phyloP scores from a whole-genome alignment of 2,113 vertebrate species.

The Nothocercus julius region DNA sequence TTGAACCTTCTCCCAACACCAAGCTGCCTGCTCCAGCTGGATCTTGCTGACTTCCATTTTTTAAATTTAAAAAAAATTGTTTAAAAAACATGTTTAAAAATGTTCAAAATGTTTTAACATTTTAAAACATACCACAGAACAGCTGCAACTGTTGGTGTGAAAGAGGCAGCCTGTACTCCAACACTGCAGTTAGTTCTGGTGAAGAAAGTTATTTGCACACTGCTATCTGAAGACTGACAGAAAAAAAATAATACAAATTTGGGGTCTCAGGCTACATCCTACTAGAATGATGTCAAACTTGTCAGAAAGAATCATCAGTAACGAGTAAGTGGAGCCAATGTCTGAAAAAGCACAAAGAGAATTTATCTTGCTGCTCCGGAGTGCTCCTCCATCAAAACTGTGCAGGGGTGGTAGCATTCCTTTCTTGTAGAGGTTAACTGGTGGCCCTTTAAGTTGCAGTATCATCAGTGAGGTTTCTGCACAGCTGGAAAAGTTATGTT shows the following conservation, averaged over 20 bases:
- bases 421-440: neutral
- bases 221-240: neutral
- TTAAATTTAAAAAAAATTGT: no score
- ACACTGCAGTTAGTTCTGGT: no score
- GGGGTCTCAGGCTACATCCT: neutral
- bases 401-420: neutral
- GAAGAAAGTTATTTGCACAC: neutral
- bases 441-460: neutral
- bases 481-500: neutral
- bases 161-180: neutral
- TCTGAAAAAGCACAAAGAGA: neutral
- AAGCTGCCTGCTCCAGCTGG: neutral
- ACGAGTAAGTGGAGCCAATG: neutral
- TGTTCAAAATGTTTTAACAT: no score
- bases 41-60: neutral
- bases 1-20: neutral
- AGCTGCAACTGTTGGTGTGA: neutral
- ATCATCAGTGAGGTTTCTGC: neutral
- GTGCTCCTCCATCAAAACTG: no score
- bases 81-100: no score
- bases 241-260: neutral
- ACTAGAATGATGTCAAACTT: neutral
- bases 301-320: neutral
- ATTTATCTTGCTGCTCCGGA: neutral
- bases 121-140: no score